Base-by-base conservation (phyloP, 2,888 invertebrate genomes). In the Tribolium freemani region DNA sequence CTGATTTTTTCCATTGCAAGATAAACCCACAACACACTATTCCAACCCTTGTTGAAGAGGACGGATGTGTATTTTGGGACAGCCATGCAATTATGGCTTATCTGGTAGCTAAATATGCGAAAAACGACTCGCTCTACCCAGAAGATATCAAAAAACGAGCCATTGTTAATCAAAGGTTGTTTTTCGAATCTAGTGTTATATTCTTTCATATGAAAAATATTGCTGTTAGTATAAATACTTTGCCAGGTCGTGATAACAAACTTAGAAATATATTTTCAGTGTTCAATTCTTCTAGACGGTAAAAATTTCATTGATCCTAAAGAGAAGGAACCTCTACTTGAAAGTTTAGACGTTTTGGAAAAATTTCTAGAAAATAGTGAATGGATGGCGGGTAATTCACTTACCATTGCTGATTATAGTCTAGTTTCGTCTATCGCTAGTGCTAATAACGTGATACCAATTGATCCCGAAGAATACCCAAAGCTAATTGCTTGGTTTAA, bases 21-120 rank as follows among this genome's bases (percentile, higher is more conserved):
- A 77, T 89, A 1, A 90, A 90, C 81, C 89, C 90, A 0, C 88
- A 88, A 76, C 89, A 89, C 79, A 88, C 88, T 44, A 82, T 91
- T 46, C 91, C 91, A 5, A 88, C 89, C n/a, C 83, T 91, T 31
- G 78, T 84, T 8, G 87, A 89, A 77, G 89, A 88, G 71, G 87
- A 88, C 50, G 90, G 89, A 58, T 89, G 87, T 80, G 69, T 87
- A 88, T 69, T 83, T 20, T 87, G 70, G 82, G 85, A 80, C 73
- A 90, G 89, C 71, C 88, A 89, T 76, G 88, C 89, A 0, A 89
- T 89, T 44, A 82, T 84, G 11, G 82, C 85, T 13, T 90, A 88
- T 77, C 83, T 91, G 75, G 87, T 87, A 0, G 84, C 85, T 9
- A 89, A 90, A 80, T 91, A 90, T 78, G 89, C 86, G 0, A 85